Evolutionary conservation across 2,797 vertebrate genomes (phyloP), one percentile per base, ranked within the genome.

Genomic region (Morelia viridis): DNA sequence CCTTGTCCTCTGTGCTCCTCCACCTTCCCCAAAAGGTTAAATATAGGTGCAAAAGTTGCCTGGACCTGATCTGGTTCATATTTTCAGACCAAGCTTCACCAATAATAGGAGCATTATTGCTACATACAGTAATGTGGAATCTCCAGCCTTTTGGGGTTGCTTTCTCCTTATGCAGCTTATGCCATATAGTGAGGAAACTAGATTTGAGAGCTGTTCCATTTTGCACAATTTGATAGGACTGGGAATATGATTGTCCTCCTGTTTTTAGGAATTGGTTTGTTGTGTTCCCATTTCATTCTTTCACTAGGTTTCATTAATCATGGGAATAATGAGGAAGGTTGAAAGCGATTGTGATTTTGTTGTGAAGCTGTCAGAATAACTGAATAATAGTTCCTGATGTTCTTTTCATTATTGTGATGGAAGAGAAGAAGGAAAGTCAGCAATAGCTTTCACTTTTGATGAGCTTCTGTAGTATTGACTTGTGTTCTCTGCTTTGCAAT

Each of bases 311-410:
- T 96, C 95, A 96, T 96, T 96, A 94, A 93, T 85, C 88, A 95
- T 94, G 91, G 93, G 95, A 94, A 96, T 95, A 93, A 94, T 93
- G 89, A 95, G 91, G 91, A 93, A 93, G 94, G n/a, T 80, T 90
- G 91, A 92, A 95, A 96, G 85, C 0, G 0, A 87, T 90, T 94
- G 50, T 61, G 64, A 22, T 80, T 80, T 80, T 80, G 92, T 95
- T 95, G 90, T 92, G 94, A 90, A 94, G 95, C 92, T 94, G 93
- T 92, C 94, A 91, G 93, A 95, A 95, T 93, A 95, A 96, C 95
- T 96, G 93, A 92, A 90, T 96, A 94, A 80, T 86, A 86, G 87
- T 90, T 95, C 94, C 85, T 84, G 85, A 87, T 93, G 94, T 88
- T 60, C 91, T 96, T 85, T 28, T 0, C 0, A 31, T 87, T 93